Conservation (phyloP, 2,888 invertebrate genomes). For the Megaustenia siamemsis region DNA sequence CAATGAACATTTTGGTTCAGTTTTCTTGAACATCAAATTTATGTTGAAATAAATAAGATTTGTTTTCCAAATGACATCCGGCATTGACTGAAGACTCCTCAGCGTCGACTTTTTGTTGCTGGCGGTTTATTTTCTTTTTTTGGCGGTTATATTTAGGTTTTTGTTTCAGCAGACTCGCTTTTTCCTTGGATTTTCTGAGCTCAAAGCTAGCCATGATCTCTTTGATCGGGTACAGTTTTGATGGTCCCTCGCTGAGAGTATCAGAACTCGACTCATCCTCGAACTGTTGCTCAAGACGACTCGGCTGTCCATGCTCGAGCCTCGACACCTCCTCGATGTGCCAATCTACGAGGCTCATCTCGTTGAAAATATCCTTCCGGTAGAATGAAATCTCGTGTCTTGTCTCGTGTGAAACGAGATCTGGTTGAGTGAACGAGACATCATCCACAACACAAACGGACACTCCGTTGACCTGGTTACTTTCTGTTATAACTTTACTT, state of each 20-base stretch:
- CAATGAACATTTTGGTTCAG: no score
- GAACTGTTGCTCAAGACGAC: no score
- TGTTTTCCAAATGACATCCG: background rate
- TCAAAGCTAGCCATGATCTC: background rate
- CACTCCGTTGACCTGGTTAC: background rate
- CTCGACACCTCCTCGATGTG: conserved; percentile 22
- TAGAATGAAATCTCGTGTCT: conserved; percentile 25
- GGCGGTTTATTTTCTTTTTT: background rate
- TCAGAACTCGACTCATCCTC: background rate
- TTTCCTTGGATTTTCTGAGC: background rate
- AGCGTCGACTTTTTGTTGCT: background rate
- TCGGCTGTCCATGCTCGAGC: background rate
- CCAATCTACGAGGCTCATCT: conserved; percentile 15
- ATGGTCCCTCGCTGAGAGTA: background rate
- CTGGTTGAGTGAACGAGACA: conserved; percentile 19
- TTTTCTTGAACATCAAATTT: background rate
- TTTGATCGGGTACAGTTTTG: conserved; percentile 16
- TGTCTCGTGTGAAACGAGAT: background rate
- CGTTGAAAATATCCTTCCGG: conserved; percentile 37
- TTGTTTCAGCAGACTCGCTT: background rate
- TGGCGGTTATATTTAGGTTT: background rate
- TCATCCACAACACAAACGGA: conserved; percentile 10
- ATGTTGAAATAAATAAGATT: background rate
- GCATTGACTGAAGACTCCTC: conserved; percentile 16
- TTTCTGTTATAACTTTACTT: background rate